These are phyloP conservation scores for Parus major DNA, from an alignment of 2,113 vertebrate genomes.

Conservation along the genomic window DNA sequence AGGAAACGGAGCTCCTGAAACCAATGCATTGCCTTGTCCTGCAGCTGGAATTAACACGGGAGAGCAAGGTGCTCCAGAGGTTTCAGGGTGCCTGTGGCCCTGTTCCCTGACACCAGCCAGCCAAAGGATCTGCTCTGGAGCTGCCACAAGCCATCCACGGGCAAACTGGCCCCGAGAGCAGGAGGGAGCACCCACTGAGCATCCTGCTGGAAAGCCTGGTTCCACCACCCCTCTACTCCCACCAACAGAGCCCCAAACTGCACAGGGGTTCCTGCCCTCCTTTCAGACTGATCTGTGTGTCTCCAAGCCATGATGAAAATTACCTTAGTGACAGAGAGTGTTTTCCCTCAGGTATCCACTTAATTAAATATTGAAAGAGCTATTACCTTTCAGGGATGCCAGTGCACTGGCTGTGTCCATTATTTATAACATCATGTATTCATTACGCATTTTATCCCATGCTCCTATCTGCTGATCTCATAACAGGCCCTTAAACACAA, in stretches of 20 bases:
- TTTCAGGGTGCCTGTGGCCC: neutral
- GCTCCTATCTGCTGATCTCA: conserved; percentile 23
- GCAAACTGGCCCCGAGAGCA: neutral
- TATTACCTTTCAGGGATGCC: conserved; percentile 58
- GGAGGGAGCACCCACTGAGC: neutral
- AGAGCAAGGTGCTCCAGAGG: neutral
- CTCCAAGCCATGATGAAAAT: neutral
- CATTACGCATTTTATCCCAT: neutral
- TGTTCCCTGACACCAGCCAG: neutral
- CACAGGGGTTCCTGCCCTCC: neutral
- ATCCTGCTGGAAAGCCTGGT: neutral
- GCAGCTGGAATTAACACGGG: neutral
- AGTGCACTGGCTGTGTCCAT: conserved; percentile 22
- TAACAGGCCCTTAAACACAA: conserved; percentile 16
- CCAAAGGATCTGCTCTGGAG: neutral
- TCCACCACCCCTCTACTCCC: neutral
- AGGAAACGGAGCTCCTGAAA: neutral
- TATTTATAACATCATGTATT: conserved; percentile 47
- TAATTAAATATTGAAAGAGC: conserved; percentile 60
- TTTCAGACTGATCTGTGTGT: neutral
- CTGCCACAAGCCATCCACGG: neutral
- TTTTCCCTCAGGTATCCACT: neutral
- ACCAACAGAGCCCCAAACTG: neutral
- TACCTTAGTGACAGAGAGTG: neutral
- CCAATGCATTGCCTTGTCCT: too few relatives aligned